phyloP scores from a whole-genome alignment of 2,888 invertebrate species.

The Cotesia congregata region DNA sequence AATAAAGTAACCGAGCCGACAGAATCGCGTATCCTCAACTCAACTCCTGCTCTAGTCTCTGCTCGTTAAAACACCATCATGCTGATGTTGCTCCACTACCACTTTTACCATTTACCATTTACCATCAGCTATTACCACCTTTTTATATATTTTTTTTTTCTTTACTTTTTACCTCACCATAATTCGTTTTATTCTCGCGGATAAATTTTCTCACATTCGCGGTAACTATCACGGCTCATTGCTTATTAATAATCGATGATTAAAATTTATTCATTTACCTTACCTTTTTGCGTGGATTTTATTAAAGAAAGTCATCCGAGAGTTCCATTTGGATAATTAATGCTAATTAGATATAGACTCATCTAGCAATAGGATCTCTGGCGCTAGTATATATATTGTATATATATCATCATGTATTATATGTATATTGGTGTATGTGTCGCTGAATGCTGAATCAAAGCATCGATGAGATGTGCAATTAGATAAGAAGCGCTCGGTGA shows the following conservation, averaged over 20 bases:
- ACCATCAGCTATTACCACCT: not conserved
- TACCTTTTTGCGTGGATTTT: not conserved
- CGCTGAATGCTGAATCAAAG: slow-evolving; percentile 54
- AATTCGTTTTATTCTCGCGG: not conserved
- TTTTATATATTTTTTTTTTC: not conserved
- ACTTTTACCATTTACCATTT: not conserved
- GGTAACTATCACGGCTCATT: not conserved
- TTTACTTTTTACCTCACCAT: not conserved
- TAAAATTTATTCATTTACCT: not conserved
- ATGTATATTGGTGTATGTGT: slow-evolving; percentile 44
- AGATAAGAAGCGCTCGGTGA: slow-evolving; percentile 1
- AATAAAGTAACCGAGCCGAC: slow-evolving; percentile 61
- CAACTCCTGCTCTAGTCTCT: slow-evolving; percentile 33
- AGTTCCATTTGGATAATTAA: not conserved
- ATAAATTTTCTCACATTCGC: not conserved
- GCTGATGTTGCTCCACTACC: not conserved
- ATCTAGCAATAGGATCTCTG: not conserved
- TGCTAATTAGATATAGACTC: not conserved
- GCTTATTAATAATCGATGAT: not conserved
- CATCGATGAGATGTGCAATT: slow-evolving; percentile 42
- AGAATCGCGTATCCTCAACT: slow-evolving; percentile 55
- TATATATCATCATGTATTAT: slow-evolving; percentile 60
- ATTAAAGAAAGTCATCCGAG: not conserved
- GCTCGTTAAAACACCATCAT: slow-evolving; percentile 30
- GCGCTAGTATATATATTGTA: not conserved